A percentile compares a stretch with the other conserved stretches of the same genome.
These are phyloP conservation scores for Oxygymnocypris stewartii DNA, from an alignment of 2,113 vertebrate genomes.

Conservation along the genomic window DNA sequence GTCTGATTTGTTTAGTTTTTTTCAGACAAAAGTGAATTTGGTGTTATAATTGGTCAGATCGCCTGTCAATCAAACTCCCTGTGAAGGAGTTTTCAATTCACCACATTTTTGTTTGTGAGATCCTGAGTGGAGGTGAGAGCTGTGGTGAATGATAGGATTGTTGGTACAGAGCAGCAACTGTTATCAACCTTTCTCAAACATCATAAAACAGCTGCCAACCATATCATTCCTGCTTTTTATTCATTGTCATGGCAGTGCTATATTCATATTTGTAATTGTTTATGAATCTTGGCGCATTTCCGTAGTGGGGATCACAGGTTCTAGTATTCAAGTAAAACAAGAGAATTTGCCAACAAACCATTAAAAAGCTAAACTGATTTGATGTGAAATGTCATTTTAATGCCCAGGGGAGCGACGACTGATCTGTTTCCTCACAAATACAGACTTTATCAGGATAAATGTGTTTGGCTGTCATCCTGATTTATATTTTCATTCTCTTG, in stretches of 20 bases:
- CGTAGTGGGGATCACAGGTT: conserved; percentile 11
- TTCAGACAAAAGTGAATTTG: too few species aligned
- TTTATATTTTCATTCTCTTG: neutral
- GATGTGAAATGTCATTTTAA: conserved; percentile 38
- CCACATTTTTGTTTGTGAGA: neutral
- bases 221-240: neutral
- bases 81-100: too few species aligned
- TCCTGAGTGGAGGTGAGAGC: neutral
- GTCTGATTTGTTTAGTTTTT: too few species aligned
- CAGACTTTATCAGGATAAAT: neutral
- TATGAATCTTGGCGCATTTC: neutral
- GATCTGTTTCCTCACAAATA: conserved; percentile 14
- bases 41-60: too few species aligned
- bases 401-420: neutral
- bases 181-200: neutral
- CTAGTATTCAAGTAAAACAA: conserved; percentile 4
- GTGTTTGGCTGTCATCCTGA: neutral
- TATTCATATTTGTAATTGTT: conserved; percentile 16
- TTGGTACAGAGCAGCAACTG: neutral
- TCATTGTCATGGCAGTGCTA: neutral
- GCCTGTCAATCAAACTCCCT: too few species aligned
- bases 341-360: conserved; percentile 1
- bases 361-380: neutral
- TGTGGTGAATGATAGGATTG: neutral
- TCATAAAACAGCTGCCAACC: conserved; percentile 6